Conservation (phyloP, 2,797 vertebrate species). For the Ciconia nigra region DNA sequence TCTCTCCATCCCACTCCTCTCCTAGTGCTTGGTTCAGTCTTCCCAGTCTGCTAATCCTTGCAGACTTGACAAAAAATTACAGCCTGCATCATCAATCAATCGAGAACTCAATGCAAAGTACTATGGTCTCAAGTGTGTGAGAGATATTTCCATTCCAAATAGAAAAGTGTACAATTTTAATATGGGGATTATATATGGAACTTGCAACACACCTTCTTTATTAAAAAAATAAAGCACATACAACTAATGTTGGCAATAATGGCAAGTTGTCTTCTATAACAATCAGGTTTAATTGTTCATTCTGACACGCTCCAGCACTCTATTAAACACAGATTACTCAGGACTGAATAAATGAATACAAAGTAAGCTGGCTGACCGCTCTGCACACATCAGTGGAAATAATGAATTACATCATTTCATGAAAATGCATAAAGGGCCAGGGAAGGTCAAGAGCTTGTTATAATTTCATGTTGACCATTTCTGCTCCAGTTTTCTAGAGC, state of each 20-base stretch:
- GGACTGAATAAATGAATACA: constrained; percentile 73
- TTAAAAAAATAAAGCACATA: constrained; percentile 57
- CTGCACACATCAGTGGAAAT: constrained; percentile 39
- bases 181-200: not conserved
- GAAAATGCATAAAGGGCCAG: constrained; percentile 37
- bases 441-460: constrained; percentile 58
- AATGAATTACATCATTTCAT: constrained; percentile 60
- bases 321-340: constrained; percentile 73
- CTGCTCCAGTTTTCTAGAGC: constrained; percentile 16
- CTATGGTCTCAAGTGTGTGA: not conserved
- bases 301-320: constrained; percentile 62
- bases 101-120: not conserved
- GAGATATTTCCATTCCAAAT: not conserved
- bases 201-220: constrained; percentile 5
- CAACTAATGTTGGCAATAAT: constrained; percentile 46
- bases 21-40: not conserved
- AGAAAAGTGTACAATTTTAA: not conserved
- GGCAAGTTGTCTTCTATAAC: constrained; percentile 61
- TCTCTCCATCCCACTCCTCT: not conserved
- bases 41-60: not conserved
- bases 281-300: constrained; percentile 74
- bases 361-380: constrained; percentile 35
- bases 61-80: not conserved
- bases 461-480: constrained; percentile 32
- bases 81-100: not conserved